Evolutionary conservation across 2,113 vertebrate genomes (phyloP).

Genomic region (Pterocles burchelli): DNA sequence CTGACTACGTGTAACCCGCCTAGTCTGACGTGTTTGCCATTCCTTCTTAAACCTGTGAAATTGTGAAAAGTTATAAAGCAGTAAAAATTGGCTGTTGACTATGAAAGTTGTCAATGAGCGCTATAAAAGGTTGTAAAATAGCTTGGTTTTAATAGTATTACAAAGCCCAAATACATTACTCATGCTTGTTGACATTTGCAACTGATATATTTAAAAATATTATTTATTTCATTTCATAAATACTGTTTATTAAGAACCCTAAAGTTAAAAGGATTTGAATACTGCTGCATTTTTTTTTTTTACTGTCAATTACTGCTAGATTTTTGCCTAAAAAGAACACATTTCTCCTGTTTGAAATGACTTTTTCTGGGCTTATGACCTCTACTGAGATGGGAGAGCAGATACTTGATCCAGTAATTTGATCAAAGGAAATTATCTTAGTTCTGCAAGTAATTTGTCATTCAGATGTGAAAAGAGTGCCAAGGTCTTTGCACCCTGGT

Average conservation of each 20-base stretch:
- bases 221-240: background rate
- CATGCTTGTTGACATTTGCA: background rate
- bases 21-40: background rate
- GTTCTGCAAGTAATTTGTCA: background rate
- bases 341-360: background rate
- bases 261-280: background rate
- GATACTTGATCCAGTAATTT: background rate
- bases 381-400: background rate
- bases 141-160: background rate
- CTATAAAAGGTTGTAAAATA: background rate
- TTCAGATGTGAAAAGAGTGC: background rate
- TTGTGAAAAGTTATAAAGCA: background rate
- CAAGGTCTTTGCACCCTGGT: background rate
- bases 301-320: background rate
- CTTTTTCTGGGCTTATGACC: background rate
- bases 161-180: background rate
- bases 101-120: background rate
- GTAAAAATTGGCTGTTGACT: background rate
- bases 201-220: background rate
- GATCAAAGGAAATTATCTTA: rapidly evolving
- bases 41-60: background rate
- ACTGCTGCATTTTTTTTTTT: background rate
- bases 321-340: background rate
- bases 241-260: background rate
- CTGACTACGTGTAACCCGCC: background rate